Conservation (phyloP, 2,113 vertebrate genomes). For the Anthoscopus minutus region DNA sequence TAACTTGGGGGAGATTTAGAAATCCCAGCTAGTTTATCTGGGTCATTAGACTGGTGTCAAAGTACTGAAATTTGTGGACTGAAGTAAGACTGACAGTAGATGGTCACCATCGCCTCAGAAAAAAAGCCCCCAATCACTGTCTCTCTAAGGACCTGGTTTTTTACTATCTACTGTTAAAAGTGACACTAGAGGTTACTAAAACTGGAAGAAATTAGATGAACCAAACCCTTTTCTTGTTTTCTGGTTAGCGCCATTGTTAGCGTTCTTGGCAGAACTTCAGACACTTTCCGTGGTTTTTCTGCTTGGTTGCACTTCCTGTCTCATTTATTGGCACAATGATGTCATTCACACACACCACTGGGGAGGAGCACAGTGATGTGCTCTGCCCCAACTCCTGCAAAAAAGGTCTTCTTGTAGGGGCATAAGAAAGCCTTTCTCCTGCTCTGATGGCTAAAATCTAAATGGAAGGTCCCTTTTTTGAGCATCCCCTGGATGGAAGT, state of each 20-base stretch:
- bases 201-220: background rate
- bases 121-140: background rate
- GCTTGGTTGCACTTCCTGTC: slow-evolving; percentile 30
- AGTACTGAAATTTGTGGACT: background rate
- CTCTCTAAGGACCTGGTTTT: background rate
- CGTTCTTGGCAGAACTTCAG: slow-evolving; percentile 11
- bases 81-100: background rate
- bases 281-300: background rate
- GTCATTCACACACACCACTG: background rate
- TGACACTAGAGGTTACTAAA: background rate
- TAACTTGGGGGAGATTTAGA: background rate
- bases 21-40: background rate
- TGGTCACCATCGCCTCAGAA: background rate
- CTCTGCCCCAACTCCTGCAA: background rate
- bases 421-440: too few species aligned
- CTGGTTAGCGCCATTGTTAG: background rate
- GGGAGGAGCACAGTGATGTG: background rate
- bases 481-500: background rate
- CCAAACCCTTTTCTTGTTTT: background rate
- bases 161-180: background rate
- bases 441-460: background rate
- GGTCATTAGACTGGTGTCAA: background rate
- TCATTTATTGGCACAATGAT: background rate
- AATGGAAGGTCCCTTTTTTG: background rate
- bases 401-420: background rate